A percentile compares a stretch with the other conserved stretches of the same genome.
Conservation (phyloP, 2,888 invertebrate species). For the Eilema depressum region DNA sequence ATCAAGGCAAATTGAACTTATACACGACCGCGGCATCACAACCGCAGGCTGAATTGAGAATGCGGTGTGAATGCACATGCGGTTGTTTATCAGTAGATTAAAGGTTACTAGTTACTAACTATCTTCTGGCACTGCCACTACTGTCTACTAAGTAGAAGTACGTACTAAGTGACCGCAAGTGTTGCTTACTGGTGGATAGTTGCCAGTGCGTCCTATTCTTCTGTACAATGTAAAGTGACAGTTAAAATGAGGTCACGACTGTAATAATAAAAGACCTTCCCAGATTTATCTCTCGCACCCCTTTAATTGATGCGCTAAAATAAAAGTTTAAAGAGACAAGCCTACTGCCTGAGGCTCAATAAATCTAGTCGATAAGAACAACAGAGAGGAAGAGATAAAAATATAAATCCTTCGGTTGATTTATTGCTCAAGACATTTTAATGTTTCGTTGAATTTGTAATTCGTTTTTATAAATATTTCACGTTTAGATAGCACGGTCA, state of each 20-base stretch:
- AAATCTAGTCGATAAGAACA: constrained; percentile 46
- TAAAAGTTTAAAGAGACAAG: constrained; percentile 31
- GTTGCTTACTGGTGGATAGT: too few relatives aligned
- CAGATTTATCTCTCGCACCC: constrained; percentile 20
- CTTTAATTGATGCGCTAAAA: constrained; percentile 26
- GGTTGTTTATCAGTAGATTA: too few relatives aligned
- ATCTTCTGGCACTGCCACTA: too few relatives aligned
- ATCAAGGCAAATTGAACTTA: too few relatives aligned
- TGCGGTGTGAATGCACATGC: too few relatives aligned
- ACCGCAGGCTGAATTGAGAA: too few relatives aligned
- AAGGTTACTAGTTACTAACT: too few relatives aligned
- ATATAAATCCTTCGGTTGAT: constrained; percentile 41
- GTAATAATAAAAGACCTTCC: constrained; percentile 17
- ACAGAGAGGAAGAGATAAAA: constrained; percentile 32
- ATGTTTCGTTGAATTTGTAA: constrained; percentile 15
- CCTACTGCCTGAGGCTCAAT: constrained; percentile 30
- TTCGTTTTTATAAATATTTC: neutral
- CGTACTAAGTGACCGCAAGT: too few relatives aligned
- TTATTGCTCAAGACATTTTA: constrained; percentile 33
- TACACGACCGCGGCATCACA: too few relatives aligned
- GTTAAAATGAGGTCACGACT: neutral
- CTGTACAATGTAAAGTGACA: neutral
- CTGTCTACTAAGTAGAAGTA: too few relatives aligned
- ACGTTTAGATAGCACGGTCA: too few relatives aligned
- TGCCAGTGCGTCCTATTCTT: neutral